phyloP scores from a whole-genome alignment of 2,113 vertebrate genomes.

The Melanostigma gelatinosum region DNA sequence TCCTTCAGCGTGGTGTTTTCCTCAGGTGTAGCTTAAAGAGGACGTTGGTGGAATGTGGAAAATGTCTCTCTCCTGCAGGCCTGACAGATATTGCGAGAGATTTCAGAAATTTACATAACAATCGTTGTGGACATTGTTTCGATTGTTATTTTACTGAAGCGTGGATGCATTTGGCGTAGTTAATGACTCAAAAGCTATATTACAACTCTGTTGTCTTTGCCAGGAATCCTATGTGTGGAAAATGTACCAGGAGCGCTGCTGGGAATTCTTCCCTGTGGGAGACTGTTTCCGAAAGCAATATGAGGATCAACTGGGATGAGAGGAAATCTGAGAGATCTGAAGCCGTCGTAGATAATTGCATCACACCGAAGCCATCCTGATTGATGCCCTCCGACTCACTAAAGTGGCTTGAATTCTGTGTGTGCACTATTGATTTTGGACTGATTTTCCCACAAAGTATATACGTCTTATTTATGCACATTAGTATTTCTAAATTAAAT shows the following conservation, averaged over 20 bases:
- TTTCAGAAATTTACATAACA: not conserved
- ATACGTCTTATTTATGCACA: not conserved
- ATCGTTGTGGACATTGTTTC: not conserved
- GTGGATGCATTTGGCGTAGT: not conserved
- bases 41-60: not conserved
- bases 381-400: slow-evolving; percentile 42
- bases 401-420: slow-evolving; percentile 35
- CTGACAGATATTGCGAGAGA: not conserved
- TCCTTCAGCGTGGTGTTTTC: slow-evolving; percentile 3
- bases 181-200: slow-evolving; percentile 35
- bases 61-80: not conserved
- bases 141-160: not conserved
- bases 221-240: slow-evolving; percentile 85
- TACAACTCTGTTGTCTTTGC: slow-evolving; percentile 46
- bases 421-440: slow-evolving; percentile 30
- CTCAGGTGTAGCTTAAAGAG: slow-evolving; percentile 17
- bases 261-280: slow-evolving; percentile 86
- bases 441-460: not conserved
- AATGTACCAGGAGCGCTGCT: slow-evolving; percentile 86
- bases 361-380: slow-evolving; percentile 28
- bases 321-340: slow-evolving; percentile 53
- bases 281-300: slow-evolving; percentile 86
- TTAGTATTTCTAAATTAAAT: slow-evolving; percentile 23
- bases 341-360: slow-evolving; percentile 36
- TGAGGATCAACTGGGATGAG: slow-evolving; percentile 81